These are phyloP conservation scores for Hydroisotoma schaefferi DNA, from an alignment of 2,888 invertebrate species.

Conservation along the genomic window DNA sequence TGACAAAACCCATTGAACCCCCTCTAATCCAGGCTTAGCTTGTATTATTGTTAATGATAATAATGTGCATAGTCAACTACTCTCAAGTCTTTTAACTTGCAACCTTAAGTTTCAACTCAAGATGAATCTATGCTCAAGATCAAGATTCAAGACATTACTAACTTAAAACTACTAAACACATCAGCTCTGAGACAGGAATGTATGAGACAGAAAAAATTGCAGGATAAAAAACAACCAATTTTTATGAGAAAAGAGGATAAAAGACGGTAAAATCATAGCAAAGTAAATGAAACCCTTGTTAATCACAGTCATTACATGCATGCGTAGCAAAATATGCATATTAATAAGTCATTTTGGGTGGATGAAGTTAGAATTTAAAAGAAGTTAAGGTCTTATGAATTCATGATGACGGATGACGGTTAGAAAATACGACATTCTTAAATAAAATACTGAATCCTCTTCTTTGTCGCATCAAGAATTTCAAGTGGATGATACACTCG, in stretches of 20 bases:
- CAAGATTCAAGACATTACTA: background rate
- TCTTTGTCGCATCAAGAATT: constrained; percentile 18
- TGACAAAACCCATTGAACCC: constrained; percentile 25
- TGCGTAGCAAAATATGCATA: too few relatives aligned
- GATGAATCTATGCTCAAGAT: background rate
- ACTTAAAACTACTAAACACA: background rate
- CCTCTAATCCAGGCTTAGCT: constrained; percentile 9
- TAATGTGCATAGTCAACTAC: too few relatives aligned
- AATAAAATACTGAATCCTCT: background rate
- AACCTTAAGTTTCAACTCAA: background rate
- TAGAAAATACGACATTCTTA: constrained; percentile 8
- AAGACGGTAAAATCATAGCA: too few relatives aligned
- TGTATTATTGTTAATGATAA: too few relatives aligned
- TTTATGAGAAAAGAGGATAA: too few relatives aligned
- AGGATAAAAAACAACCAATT: background rate
- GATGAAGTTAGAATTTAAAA: too few relatives aligned
- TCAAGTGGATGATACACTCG: constrained; percentile 19
- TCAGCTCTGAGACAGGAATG: background rate
- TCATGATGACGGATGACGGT: constrained; percentile 1
- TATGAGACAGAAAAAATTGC: background rate
- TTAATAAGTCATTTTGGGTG: too few relatives aligned
- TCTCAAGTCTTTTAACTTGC: too few relatives aligned
- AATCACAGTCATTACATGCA: too few relatives aligned
- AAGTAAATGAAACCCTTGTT: too few relatives aligned
- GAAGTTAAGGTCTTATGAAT: too few relatives aligned